These are phyloP conservation scores for Zootoca vivipara DNA, from an alignment of 2,113 vertebrate genomes.

Conservation along the genomic window DNA sequence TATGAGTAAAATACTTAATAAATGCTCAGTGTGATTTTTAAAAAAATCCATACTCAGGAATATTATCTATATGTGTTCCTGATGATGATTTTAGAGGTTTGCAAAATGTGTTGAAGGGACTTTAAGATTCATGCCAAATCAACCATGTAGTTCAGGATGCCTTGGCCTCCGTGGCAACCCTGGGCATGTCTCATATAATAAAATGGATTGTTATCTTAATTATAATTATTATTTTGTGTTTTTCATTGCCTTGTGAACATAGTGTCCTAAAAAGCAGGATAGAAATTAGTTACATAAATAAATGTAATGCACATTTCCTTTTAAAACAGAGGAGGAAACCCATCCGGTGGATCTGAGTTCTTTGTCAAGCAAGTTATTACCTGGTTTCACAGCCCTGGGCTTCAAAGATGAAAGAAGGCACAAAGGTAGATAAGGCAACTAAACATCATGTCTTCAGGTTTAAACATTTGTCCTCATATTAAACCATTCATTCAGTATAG, in stretches of 20 bases:
- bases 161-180: too few species aligned
- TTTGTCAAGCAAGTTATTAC: conserved; percentile 92
- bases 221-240: neutral
- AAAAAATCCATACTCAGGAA: neutral
- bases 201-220: neutral
- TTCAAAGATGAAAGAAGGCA: conserved; percentile 95
- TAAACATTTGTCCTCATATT: neutral
- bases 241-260: neutral
- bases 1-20: neutral
- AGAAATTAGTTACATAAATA: neutral
- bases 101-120: too few species aligned
- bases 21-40: neutral
- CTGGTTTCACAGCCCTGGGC: conserved; percentile 91
- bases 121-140: too few species aligned
- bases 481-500: neutral
- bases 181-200: too few species aligned
- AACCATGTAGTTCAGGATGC: too few species aligned
- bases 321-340: conserved; percentile 88
- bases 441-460: neutral
- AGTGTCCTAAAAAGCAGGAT: neutral
- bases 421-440: conserved; percentile 80
- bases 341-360: conserved; percentile 94
- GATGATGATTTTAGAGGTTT: too few species aligned
- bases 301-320: conserved; percentile 7
- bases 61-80: too few species aligned